Evolutionary conservation across 2,888 invertebrate genomes (phyloP), one percentile per base, ranked within the genome.

Genomic region (Plusia festucae): DNA sequence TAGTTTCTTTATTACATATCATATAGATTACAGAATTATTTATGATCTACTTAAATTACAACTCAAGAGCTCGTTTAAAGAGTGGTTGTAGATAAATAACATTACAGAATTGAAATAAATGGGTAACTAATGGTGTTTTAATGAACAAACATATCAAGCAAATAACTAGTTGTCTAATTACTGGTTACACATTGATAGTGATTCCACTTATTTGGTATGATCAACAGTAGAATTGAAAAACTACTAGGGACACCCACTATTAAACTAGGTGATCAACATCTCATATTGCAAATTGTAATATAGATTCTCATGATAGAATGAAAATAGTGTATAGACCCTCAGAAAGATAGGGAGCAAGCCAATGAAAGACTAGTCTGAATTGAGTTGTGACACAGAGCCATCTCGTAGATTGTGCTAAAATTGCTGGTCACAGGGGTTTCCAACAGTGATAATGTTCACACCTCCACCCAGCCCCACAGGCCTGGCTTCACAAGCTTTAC

Each of bases 291-390:
- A 15, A 34, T 13, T 40, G 40, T n/a, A n/a, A n/a, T n/a, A 9
- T 30, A 30, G 9, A 9, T 30, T 30, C 9, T 9, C 9, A 9
- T 30, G 30, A 9, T 30, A 2, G n/a, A 40, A 40, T 15, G 6
- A 1, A n/a, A n/a, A n/a, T 40, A 40, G n/a, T n/a, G 5, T n/a
- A 49, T 7, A 49, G 11, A 92, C 94, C 94, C 94, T 95, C 95
- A 95, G 95, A 76, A 82, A 68, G 73, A 65, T 57, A 87, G 92
- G 91, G 92, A 93, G 91, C 90, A 90, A 92, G 95, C 95, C 96
- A 96, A 96, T 95, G 93, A 95, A 96, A 97, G 97, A 97, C 95
- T 97, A 97, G 97, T 97, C 97, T 97, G 97, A 97, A 97, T 97
- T 97, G 97, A 97, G 97, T 97, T 97, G 93, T 96, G 94, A 94